phyloP scores from a whole-genome alignment of 2,797 vertebrate genomes.

The Lepus oiostolus region DNA sequence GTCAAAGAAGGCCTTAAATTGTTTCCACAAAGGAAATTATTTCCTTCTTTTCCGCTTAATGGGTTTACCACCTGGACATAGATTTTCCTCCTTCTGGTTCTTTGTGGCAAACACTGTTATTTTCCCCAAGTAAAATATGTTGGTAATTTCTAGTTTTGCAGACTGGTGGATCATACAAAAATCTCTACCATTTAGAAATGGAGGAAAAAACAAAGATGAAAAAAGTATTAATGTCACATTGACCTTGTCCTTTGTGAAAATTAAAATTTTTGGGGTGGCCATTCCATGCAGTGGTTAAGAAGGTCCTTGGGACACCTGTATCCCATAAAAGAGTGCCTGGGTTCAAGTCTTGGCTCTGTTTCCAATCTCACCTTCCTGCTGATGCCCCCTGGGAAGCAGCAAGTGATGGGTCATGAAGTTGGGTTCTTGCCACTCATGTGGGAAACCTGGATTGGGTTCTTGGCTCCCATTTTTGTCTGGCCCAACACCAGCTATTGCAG shows the following conservation, averaged over 20 bases:
- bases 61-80: background rate
- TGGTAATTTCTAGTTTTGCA: conserved; percentile 41
- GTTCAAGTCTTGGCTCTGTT: too few relatives aligned
- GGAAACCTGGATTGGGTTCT: too few relatives aligned
- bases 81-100: conserved; percentile 36
- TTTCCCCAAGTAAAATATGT: conserved; percentile 38
- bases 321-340: too few relatives aligned
- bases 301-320: too few relatives aligned
- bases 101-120: conserved; percentile 42
- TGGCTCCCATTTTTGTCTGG: too few relatives aligned
- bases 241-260: conserved; percentile 14
- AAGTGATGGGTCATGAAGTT: too few relatives aligned
- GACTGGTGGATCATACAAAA: background rate
- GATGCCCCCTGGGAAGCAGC: too few relatives aligned
- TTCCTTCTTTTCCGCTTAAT: conserved; percentile 44
- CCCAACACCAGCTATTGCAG: too few relatives aligned
- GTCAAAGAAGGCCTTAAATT: background rate
- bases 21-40: background rate
- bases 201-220: background rate
- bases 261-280: background rate
- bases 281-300: too few relatives aligned
- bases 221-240: background rate
- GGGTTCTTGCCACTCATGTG: too few relatives aligned
- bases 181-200: conserved; percentile 34
- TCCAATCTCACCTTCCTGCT: too few relatives aligned